A percentile compares a stretch with the other conserved stretches of the same genome.
Evolutionary conservation across 2,888 invertebrate genomes (phyloP).

Genomic region (Caenorhabditis parvicauda): DNA sequence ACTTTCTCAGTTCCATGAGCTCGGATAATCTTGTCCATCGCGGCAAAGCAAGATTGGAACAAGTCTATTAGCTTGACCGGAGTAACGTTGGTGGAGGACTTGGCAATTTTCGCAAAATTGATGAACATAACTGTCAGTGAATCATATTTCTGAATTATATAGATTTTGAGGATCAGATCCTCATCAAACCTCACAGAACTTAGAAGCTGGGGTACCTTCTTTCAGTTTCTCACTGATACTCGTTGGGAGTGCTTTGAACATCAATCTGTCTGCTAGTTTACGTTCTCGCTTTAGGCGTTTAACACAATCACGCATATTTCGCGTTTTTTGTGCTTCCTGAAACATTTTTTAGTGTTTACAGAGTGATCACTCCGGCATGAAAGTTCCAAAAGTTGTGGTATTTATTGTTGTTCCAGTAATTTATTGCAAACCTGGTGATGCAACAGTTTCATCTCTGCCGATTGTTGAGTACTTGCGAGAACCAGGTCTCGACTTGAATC

Average conservation of each 20-base stretch:
- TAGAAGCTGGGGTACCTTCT: constrained; percentile 90
- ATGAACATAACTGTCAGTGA: constrained; percentile 93
- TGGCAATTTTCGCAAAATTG: constrained; percentile 94
- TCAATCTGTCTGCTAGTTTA: constrained; percentile 86
- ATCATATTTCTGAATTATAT: constrained; percentile 80
- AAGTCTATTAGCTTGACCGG: constrained; percentile 81
- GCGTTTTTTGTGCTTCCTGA: constrained; percentile 92
- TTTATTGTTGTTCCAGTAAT: not conserved
- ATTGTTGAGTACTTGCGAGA: constrained; percentile 93
- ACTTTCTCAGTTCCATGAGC: constrained; percentile 92
- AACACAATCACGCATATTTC: constrained; percentile 93
- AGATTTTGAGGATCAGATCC: not conserved
- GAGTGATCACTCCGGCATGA: not conserved
- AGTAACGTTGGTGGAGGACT: constrained; percentile 89
- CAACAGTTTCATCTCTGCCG: constrained; percentile 89
- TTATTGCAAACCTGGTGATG: constrained; percentile 72
- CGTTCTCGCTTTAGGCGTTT: constrained; percentile 90
- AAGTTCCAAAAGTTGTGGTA: not conserved
- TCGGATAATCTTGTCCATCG: constrained; percentile 87
- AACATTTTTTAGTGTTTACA: constrained; percentile 3
- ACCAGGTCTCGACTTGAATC: constrained; percentile 95
- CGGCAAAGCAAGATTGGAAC: constrained; percentile 69
- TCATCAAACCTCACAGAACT: constrained; percentile 83
- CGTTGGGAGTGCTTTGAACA: constrained; percentile 98
- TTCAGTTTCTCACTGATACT: constrained; percentile 89